Conservation (phyloP, 2,888 invertebrate genomes). For the Mimachlamys varia region DNA sequence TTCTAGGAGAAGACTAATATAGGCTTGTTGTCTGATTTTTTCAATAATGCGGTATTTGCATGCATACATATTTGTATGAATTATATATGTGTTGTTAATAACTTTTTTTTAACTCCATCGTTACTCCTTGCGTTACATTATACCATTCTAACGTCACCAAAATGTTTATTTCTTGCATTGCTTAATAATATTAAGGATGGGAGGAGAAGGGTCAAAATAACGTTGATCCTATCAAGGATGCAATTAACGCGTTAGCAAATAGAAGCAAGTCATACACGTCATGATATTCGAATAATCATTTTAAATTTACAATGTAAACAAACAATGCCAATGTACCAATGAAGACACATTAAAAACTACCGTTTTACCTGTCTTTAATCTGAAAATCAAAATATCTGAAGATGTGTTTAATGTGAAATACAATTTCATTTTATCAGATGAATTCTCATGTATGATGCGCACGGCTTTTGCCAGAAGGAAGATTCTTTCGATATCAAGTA, state of each 20-base stretch:
- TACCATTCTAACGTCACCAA: background rate
- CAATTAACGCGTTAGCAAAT: background rate
- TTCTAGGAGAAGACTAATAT: too few relatives aligned
- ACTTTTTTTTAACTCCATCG: too few relatives aligned
- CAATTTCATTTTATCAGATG: background rate
- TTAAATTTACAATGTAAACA: background rate
- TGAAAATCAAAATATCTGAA: background rate
- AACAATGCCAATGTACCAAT: background rate
- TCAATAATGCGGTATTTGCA: too few relatives aligned
- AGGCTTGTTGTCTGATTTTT: too few relatives aligned
- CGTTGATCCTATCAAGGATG: background rate
- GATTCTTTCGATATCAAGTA: background rate
- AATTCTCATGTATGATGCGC: background rate
- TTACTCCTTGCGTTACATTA: background rate
- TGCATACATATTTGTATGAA: too few relatives aligned
- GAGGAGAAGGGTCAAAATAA: background rate
- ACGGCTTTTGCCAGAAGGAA: background rate
- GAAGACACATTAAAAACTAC: background rate
- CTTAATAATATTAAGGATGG: background rate
- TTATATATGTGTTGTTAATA: too few relatives aligned
- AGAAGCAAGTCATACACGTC: background rate
- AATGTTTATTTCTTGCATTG: background rate
- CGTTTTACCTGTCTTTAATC: background rate
- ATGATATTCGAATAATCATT: background rate
- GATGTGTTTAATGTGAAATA: background rate